These are phyloP conservation scores for Yponomeuta evonymella DNA, from an alignment of 2,888 invertebrate species.

Conservation along the genomic window DNA sequence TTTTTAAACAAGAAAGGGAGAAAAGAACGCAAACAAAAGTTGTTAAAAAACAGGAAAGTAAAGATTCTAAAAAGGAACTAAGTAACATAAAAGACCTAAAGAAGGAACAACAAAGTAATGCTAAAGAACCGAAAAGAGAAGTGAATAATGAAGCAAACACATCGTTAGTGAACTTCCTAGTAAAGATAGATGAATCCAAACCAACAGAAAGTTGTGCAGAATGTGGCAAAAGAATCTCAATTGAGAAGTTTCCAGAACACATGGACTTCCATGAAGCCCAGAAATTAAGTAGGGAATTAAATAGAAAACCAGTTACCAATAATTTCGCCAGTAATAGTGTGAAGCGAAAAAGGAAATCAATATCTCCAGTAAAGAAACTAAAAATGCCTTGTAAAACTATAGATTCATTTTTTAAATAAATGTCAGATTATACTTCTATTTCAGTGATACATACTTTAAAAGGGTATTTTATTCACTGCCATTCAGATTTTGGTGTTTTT, in stretches of 20 bases:
- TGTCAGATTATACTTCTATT: no score
- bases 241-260: slow-evolving; percentile 82
- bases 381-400: slow-evolving; percentile 62
- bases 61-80: slow-evolving; percentile 16
- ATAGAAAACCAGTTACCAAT: slow-evolving; percentile 45
- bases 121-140: slow-evolving; percentile 20
- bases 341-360: slow-evolving; percentile 56
- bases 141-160: slow-evolving; percentile 37
- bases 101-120: slow-evolving; percentile 27
- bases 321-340: slow-evolving; percentile 30
- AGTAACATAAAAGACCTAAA: slow-evolving; percentile 32
- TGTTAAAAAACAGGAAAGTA: slow-evolving; percentile 26
- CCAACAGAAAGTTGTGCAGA: slow-evolving; percentile 77
- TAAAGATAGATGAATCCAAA: slow-evolving; percentile 53
- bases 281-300: slow-evolving; percentile 81
- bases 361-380: slow-evolving; percentile 49
- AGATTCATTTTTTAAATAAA: slow-evolving; percentile 52
- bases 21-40: slow-evolving; percentile 27
- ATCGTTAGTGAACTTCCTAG: slow-evolving; percentile 60
- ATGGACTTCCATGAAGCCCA: slow-evolving; percentile 90
- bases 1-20: slow-evolving; percentile 40
- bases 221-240: slow-evolving; percentile 79
- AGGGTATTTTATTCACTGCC: neutral
- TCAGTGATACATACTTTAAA: slow-evolving; percentile 23
- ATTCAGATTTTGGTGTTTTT: neutral